Conservation (phyloP, 92 coral and sea anemone genomes). For the Epizoanthus ramosus region DNA sequence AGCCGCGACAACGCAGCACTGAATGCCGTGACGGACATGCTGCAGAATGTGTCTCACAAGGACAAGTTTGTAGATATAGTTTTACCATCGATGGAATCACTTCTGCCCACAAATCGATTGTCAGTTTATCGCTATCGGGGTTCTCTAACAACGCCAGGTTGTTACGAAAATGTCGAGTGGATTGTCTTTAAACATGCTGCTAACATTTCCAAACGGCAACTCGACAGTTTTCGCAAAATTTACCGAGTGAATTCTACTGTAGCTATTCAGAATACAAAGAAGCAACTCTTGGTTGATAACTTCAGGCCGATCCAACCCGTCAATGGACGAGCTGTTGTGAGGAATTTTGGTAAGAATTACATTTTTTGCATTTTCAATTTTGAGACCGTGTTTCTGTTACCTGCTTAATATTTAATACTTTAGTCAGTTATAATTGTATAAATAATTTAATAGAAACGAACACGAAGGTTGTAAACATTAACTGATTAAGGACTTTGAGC, state of each 20-base stretch:
- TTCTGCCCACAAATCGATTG: constrained; percentile 64
- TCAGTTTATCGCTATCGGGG: constrained; percentile 83
- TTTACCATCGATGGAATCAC: constrained; percentile 42
- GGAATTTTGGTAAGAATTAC: constrained; percentile 80
- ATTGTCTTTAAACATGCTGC: constrained; percentile 73
- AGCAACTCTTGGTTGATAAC: constrained; percentile 61
- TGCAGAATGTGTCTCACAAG: constrained; percentile 47
- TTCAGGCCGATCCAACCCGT: constrained; percentile 84
- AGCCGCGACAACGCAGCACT: constrained; percentile 53
- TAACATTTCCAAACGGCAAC: constrained; percentile 62
- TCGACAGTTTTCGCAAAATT: constrained; percentile 57
- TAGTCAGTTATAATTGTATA: too few relatives aligned
- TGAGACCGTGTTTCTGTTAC: background rate
- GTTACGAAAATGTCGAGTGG: constrained; percentile 91
- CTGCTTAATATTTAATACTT: too few relatives aligned
- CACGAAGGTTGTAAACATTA: too few relatives aligned
- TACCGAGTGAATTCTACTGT: constrained; percentile 33
- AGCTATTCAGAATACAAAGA: constrained; percentile 47
- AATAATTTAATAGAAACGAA: too few relatives aligned
- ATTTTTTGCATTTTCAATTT: background rate
- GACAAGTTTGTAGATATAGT: constrained; percentile 31
- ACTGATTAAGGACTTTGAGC: too few relatives aligned
- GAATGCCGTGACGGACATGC: constrained; percentile 51
- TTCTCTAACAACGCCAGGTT: constrained; percentile 89
- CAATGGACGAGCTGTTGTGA: constrained; percentile 70